Evolutionary conservation across 1,140 invertebrate genomes (phyloP).

Genomic region (Ridgeia piscesae): DNA sequence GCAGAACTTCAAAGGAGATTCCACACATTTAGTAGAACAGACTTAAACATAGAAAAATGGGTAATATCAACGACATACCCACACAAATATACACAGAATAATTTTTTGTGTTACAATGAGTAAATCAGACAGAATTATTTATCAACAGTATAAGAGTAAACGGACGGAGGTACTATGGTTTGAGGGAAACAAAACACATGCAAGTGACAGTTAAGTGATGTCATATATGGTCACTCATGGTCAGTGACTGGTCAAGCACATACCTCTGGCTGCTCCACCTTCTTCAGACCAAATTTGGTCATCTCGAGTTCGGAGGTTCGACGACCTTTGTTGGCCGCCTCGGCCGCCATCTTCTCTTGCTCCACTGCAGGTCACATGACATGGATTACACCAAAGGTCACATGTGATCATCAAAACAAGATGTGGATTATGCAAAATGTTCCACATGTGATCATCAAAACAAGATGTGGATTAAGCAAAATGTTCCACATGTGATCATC

Average conservation of each 20-base stretch:
- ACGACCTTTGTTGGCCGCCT: constrained; percentile 25
- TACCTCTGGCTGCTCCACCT: constrained; percentile 75
- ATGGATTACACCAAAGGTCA: too few species aligned
- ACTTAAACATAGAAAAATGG: background rate
- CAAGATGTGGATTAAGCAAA: too few species aligned
- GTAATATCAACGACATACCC: background rate
- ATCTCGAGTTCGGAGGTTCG: constrained; percentile 50
- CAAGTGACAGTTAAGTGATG: background rate
- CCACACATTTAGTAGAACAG: background rate
- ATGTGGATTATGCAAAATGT: too few species aligned
- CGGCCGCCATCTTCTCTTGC: constrained; percentile 8
- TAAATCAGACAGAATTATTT: too few species aligned
- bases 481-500: too few species aligned
- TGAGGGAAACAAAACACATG: background rate
- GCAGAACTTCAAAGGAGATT: background rate
- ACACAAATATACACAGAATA: background rate
- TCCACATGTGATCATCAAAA: too few species aligned
- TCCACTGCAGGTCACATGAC: background rate
- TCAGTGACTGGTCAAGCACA: constrained; percentile 31
- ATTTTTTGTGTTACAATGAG: too few species aligned
- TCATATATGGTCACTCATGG: background rate
- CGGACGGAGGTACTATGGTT: background rate
- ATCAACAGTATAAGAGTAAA: background rate
- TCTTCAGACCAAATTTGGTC: constrained; percentile 70
- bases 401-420: too few species aligned